These are phyloP conservation scores for Lepidochrysops patricia DNA, from an alignment of 2,888 invertebrate species.

Conservation along the genomic window DNA sequence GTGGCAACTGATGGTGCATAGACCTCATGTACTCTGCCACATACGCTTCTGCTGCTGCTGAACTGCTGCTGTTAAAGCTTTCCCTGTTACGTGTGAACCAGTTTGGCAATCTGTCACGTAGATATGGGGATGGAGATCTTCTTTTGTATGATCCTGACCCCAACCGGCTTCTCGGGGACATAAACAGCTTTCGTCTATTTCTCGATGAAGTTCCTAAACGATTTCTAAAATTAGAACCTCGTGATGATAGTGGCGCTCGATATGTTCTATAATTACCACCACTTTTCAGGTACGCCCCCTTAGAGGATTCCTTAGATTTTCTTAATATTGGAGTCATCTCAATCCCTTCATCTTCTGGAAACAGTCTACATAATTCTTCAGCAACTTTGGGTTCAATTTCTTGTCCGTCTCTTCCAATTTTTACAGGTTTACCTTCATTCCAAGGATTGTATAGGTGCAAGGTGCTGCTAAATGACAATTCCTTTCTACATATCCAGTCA, in stretches of 20 bases:
- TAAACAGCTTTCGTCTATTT: conserved; percentile 77
- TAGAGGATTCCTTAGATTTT: conserved; percentile 88
- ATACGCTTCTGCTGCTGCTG: conserved; percentile 86
- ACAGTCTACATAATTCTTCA: conserved; percentile 93
- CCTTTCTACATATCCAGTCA: conserved; percentile 97
- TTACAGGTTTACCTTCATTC: conserved; percentile 99
- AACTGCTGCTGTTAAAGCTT: conserved; percentile 49
- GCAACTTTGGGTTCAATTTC: conserved; percentile 98
- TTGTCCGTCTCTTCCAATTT: conserved; percentile 98
- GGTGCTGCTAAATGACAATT: conserved; percentile 93
- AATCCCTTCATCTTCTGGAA: conserved; percentile 93
- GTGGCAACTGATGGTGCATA: conserved; percentile 89
- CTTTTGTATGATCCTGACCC: conserved; percentile 68
- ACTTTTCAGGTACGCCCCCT: conserved; percentile 73
- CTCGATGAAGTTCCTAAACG: conserved; percentile 65
- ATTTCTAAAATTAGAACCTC: conserved; percentile 66
- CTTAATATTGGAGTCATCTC: conserved; percentile 91
- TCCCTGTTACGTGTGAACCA: conserved; percentile 77
- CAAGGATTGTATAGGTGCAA: conserved; percentile 96
- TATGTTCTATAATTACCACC: conserved; percentile 66
- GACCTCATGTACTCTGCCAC: conserved; percentile 92
- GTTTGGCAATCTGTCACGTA: conserved; percentile 75
- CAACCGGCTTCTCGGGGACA: conserved; percentile 78
- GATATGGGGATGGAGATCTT: conserved; percentile 74
- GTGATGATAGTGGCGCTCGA: conserved; percentile 58